Conservation (phyloP, 2,888 invertebrate genomes). For the Psylliodes chrysocephalus region DNA sequence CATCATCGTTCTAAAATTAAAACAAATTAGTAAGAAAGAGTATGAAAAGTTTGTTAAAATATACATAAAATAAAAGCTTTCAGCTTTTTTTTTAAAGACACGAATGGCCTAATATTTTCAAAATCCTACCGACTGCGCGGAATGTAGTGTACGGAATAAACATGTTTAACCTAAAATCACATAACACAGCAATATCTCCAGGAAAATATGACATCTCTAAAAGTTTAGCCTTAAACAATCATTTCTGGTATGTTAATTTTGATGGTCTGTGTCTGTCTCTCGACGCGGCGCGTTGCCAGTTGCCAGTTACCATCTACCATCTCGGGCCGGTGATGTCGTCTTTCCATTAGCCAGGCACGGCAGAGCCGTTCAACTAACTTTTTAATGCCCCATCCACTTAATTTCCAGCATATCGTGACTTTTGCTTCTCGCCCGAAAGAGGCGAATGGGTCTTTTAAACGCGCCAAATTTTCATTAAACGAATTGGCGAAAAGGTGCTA, state of each 20-base stretch:
- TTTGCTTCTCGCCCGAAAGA: slow-evolving; percentile 8
- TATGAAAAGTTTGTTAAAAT: too few relatives aligned
- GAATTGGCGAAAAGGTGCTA: slow-evolving; percentile 9
- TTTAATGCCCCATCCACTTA: slow-evolving; percentile 40
- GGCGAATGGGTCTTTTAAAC: slow-evolving; percentile 7
- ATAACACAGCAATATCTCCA: not conserved
- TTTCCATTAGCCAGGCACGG: slow-evolving; percentile 41
- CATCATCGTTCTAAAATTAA: too few relatives aligned
- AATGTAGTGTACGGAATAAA: not conserved
- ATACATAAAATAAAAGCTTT: too few relatives aligned
- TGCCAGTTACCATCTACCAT: not conserved
- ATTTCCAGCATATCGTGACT: slow-evolving; percentile 27
- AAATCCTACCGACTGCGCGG: not conserved
- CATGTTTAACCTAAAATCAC: not conserved
- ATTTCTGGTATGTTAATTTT: slow-evolving; percentile 43
- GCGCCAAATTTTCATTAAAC: slow-evolving; percentile 9
- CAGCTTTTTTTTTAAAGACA: too few relatives aligned
- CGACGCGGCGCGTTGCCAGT: not conserved
- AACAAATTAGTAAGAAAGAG: too few relatives aligned
- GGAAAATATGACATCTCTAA: not conserved
- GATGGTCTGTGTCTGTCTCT: slow-evolving; percentile 39
- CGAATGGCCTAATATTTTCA: too few relatives aligned
- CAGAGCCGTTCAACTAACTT: slow-evolving; percentile 36
- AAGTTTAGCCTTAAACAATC: slow-evolving; percentile 27
- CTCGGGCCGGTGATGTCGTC: slow-evolving; percentile 12